phyloP scores from a whole-genome alignment of 2,797 vertebrate species.

The Falco columbarius region DNA sequence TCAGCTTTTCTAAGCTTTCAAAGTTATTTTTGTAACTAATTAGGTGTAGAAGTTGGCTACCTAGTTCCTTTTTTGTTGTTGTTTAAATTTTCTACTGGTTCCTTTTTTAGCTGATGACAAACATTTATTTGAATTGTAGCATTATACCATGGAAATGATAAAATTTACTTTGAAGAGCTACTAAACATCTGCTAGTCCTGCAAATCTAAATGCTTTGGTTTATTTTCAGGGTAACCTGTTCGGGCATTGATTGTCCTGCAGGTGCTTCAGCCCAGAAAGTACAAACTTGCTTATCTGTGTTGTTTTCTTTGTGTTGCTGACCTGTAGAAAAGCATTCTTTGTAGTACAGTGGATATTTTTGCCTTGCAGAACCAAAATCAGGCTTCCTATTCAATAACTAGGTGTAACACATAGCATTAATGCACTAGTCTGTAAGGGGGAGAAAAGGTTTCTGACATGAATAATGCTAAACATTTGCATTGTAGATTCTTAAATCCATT shows the following conservation, averaged over 20 bases:
- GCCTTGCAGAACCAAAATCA: neutral
- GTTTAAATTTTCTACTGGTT: neutral
- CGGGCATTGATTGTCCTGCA: neutral
- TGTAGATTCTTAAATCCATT: neutral
- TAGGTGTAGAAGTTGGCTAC: neutral
- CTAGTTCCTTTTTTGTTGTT: neutral
- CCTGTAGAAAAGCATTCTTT: neutral
- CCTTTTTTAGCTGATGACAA: neutral
- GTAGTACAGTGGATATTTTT: neutral
- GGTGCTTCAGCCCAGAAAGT: neutral
- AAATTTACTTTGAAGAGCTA: neutral
- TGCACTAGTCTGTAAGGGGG: neutral
- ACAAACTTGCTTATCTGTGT: neutral
- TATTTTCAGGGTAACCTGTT: neutral
- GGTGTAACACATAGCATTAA: accelerated
- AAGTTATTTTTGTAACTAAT: neutral
- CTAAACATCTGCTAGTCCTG: neutral
- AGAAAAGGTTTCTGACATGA: neutral
- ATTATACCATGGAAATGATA: neutral
- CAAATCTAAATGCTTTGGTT: neutral
- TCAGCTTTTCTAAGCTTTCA: neutral
- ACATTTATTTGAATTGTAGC: neutral
- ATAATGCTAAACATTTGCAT: neutral
- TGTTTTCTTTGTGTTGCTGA: neutral
- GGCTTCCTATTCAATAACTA: accelerated